Evolutionary conservation across 1,140 invertebrate species (phyloP), one percentile per base, ranked within the genome.

Genomic region (Pseudomyrmex gracilis): DNA sequence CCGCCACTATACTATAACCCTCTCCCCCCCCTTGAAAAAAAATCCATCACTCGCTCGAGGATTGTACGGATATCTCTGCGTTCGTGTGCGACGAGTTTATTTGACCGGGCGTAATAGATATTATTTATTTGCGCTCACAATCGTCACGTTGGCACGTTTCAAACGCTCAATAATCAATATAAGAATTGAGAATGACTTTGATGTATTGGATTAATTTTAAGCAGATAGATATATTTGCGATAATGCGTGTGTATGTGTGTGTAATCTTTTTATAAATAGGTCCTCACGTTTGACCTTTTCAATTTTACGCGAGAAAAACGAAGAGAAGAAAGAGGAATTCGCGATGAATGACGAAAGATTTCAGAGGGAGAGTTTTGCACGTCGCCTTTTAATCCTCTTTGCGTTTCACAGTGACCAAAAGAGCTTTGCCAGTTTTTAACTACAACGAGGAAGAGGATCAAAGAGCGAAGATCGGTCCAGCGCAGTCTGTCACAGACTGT

Each of bases 41-140:
- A 45, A 57, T 45, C 53, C 70, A 53, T 78, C 43, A 3, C 2
- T 12, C 64, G 43, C 51, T 60, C 60, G 49, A 74, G 60, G 51
- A 74, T 64, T 53, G 47, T 57, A 70, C 64, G 68, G 45, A 15
- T 34, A 34, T 55, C 60, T 73, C 80, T 66, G 61, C 76, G 74
- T 78, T 85, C 67, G 71, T 58, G 58, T 76, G 77, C 83, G 74
- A 88, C 89, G 86, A 91, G 91, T 89, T 87, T 89, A 85, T 78
- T 74, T 85, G 74, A 60, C 60, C 89, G 83, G 91, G 91, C 90
- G 90, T 93, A 93, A 94, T 93, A 93, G 91, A 92, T 93, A 92
- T 92, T 93, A 94, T 93, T 93, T 91, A 91, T 93, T 90, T 87
- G 88, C 77, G 90, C 45, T 78, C 68, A 68, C 61, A 20, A 15